A percentile compares a stretch with the other conserved stretches of the same genome.
Conservation (phyloP, 2,888 invertebrate species). For the Drosophila meridiana region DNA sequence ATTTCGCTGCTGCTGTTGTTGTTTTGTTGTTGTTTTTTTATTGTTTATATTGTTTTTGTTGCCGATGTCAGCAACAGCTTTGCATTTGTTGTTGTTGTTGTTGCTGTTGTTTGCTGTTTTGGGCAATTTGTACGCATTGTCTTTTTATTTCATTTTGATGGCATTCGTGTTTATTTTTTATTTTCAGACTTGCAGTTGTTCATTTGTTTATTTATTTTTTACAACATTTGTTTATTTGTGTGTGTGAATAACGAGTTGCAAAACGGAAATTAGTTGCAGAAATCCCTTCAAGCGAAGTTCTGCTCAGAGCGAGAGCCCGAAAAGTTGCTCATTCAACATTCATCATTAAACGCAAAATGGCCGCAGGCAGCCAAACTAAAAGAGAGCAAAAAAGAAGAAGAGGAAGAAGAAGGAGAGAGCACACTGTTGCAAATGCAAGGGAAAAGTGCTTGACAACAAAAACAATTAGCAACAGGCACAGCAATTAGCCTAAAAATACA, state of each 20-base stretch:
- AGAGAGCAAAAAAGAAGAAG: neutral
- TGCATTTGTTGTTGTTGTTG: constrained; percentile 43
- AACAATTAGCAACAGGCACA: constrained; percentile 77
- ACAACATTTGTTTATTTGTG: constrained; percentile 65
- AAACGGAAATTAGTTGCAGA: constrained; percentile 75
- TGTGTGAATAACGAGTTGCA: constrained; percentile 65
- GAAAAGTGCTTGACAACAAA: constrained; percentile 65
- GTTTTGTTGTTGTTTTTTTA: constrained; percentile 34
- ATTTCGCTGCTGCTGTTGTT: constrained; percentile 57
- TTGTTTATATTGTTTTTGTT: constrained; percentile 38
- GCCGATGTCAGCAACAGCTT: constrained; percentile 68
- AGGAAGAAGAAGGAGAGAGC: constrained; percentile 17
- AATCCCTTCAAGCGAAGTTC: constrained; percentile 5
- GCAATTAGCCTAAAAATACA: constrained; percentile 63
- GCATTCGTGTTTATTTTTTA: constrained; percentile 39
- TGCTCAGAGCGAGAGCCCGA: constrained; percentile 2
- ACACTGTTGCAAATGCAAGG: constrained; percentile 41
- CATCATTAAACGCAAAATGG: constrained; percentile 54
- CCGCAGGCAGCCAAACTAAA: constrained; percentile 18
- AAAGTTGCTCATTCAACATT: constrained; percentile 55
- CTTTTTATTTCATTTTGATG: constrained; percentile 51
- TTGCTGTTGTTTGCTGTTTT: constrained; percentile 43
- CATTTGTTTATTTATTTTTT: constrained; percentile 63
- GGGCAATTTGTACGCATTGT: constrained; percentile 77
- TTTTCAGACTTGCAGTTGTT: constrained; percentile 34